Conservation (phyloP, 2,113 vertebrate species). For the Periophthalmus modestus region DNA sequence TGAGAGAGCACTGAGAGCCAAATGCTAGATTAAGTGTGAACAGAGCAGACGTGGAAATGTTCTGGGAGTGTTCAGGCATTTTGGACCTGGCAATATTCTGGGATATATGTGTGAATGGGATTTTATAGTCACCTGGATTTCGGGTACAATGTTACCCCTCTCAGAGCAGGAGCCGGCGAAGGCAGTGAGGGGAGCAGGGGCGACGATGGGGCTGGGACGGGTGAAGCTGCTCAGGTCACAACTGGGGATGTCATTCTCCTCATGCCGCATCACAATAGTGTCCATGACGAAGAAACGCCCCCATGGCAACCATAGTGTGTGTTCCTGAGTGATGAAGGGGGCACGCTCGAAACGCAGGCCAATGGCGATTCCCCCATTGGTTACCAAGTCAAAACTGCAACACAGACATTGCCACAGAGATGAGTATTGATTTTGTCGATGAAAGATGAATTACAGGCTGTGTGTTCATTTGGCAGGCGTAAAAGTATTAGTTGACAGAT, state of each 20-base stretch:
- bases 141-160: slow-evolving; percentile 88
- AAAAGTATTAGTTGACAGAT: slow-evolving; percentile 1
- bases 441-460: slow-evolving; percentile 11
- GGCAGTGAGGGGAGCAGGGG: slow-evolving; percentile 89
- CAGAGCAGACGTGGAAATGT: too few relatives aligned
- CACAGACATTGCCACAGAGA: slow-evolving; percentile 39
- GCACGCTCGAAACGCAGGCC: slow-evolving; percentile 91
- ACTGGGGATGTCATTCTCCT: slow-evolving; percentile 98
- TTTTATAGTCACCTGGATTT: slow-evolving; percentile 87
- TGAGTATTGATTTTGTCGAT: slow-evolving; percentile 5
- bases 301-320: slow-evolving; percentile 96
- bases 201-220: slow-evolving; percentile 88
- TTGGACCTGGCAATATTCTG: too few relatives aligned
- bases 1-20: too few relatives aligned
- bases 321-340: slow-evolving; percentile 97
- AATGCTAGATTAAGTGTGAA: too few relatives aligned
- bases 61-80: too few relatives aligned
- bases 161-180: slow-evolving; percentile 90
- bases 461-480: slow-evolving; percentile 7
- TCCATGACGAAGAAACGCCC: slow-evolving; percentile 99
- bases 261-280: slow-evolving; percentile 95
- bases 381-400: slow-evolving; percentile 94
- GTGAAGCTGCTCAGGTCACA: slow-evolving; percentile 96
- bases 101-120: too few relatives aligned
- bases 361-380: slow-evolving; percentile 90